A percentile compares a stretch with the other conserved stretches of the same genome.
phyloP scores from a whole-genome alignment of 2,797 vertebrate genomes.

The Lagodon rhomboides region DNA sequence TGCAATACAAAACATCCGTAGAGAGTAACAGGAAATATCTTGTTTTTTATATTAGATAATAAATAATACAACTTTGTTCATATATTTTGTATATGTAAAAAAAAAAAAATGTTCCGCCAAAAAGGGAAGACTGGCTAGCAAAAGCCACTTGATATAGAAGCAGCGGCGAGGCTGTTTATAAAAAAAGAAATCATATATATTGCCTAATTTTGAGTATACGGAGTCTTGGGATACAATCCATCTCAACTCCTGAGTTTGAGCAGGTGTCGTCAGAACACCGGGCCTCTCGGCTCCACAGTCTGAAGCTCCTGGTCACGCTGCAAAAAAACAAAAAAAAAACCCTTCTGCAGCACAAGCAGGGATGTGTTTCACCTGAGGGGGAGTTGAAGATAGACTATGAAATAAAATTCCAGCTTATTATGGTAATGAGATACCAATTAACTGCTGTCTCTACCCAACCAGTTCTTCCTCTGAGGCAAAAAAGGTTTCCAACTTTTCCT shows the following conservation, averaged over 20 bases:
- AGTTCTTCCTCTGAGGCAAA: constrained; percentile 10
- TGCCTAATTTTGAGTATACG: constrained; percentile 54
- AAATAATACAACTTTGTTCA: constrained; percentile 86
- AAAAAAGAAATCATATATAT: constrained; percentile 63
- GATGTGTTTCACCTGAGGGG: constrained; percentile 59
- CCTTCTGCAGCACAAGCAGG: constrained; percentile 57
- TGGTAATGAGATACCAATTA: not conserved
- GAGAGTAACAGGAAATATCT: constrained; percentile 50
- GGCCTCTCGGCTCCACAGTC: constrained; percentile 20
- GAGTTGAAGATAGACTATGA: constrained; percentile 30
- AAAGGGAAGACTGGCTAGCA: constrained; percentile 52
- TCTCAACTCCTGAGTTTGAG: constrained; percentile 47
- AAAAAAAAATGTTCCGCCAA: constrained; percentile 64
- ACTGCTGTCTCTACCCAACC: constrained; percentile 22
- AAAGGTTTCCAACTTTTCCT: constrained; percentile 21
- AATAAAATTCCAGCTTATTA: too few species aligned
- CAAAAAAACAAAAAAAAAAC: constrained; percentile 24
- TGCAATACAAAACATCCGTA: constrained; percentile 38
- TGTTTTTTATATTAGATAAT: constrained; percentile 85
- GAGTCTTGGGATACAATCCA: constrained; percentile 41
- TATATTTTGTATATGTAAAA: constrained; percentile 75
- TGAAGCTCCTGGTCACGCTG: constrained; percentile 54
- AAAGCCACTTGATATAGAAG: constrained; percentile 59
- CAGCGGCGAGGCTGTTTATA: constrained; percentile 57
- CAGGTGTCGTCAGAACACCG: constrained; percentile 7